Percentiles rank a stretch among this genome's conserved stretches.
Evolutionary conservation across 1,140 invertebrate species (phyloP).

Genomic region (Vanessa atalanta): DNA sequence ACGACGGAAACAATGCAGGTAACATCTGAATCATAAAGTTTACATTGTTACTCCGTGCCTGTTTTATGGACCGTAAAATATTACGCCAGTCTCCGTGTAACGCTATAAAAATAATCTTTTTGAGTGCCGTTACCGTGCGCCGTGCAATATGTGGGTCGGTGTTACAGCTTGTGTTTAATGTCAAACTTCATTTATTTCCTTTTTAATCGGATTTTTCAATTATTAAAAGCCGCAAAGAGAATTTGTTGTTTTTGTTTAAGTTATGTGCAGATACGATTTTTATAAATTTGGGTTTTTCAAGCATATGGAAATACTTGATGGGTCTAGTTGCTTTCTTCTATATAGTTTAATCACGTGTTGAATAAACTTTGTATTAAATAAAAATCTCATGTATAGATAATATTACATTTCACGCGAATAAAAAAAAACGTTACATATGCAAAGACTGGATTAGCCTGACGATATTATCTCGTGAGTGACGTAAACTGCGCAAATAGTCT

Average conservation of each 20-base stretch:
- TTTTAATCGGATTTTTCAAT: no score
- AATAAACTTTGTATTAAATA: no score
- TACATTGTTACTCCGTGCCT: slow-evolving; percentile 47
- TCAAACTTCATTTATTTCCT: not conserved
- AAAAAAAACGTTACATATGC: no score
- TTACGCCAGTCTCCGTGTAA: slow-evolving; percentile 43
- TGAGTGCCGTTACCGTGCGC: slow-evolving; percentile 24
- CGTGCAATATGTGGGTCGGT: slow-evolving; percentile 15
- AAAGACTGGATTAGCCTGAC: not conserved
- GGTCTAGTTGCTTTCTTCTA: no score
- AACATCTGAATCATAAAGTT: slow-evolving; percentile 42
- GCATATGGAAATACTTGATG: no score
- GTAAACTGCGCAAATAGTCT: not conserved
- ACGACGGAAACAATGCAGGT: slow-evolving; percentile 45
- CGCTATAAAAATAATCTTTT: slow-evolving; percentile 43
- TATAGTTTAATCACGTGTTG: no score
- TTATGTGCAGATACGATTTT: no score
- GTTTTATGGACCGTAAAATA: slow-evolving; percentile 64
- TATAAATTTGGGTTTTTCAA: no score
- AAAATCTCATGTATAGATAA: no score
- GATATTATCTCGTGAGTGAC: not conserved
- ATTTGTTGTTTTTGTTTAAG: no score
- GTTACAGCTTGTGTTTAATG: not conserved
- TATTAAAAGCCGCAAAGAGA: no score
- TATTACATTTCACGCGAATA: no score